phyloP scores from a whole-genome alignment of 2,888 invertebrate species.

The Gisinianus flammeolus region DNA sequence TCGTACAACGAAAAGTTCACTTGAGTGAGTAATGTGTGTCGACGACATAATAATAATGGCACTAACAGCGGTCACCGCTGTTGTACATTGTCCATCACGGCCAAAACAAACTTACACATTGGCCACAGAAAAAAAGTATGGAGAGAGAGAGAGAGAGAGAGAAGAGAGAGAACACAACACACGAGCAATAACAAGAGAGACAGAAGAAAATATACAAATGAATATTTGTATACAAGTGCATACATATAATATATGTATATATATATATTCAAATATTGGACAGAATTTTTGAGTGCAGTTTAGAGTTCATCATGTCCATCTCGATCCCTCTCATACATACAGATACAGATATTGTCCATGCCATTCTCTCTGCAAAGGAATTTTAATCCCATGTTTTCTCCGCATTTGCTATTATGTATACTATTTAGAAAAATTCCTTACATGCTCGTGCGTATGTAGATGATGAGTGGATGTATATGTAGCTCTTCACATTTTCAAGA shows the following conservation, averaged over 20 bases:
- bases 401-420: slow-evolving; percentile 1
- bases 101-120: slow-evolving; percentile 37
- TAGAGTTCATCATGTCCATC: slow-evolving; percentile 2
- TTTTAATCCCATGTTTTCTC: slow-evolving; percentile 53
- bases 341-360: slow-evolving; percentile 20
- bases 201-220: slow-evolving; percentile 1
- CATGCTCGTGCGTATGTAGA: slow-evolving; percentile 40
- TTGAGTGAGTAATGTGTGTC: slow-evolving; percentile 26
- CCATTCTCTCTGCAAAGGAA: slow-evolving; percentile 35
- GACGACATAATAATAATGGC: slow-evolving; percentile 33
- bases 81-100: slow-evolving; percentile 30
- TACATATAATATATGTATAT: background rate
- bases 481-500: background rate
- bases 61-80: slow-evolving; percentile 27
- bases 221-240: slow-evolving; percentile 16
- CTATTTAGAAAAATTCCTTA: slow-evolving; percentile 25
- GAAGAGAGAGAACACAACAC: slow-evolving; percentile 10
- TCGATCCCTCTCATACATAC: too few relatives aligned
- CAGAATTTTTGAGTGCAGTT: background rate
- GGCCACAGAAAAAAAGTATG: background rate
- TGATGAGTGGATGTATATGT: background rate
- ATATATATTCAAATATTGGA: background rate
- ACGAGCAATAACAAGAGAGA: slow-evolving; percentile 23
- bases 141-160: background rate
- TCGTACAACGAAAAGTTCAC: slow-evolving; percentile 9